Conservation (phyloP, 2,888 invertebrate genomes). For the Hirtodrosophila histrioides region DNA sequence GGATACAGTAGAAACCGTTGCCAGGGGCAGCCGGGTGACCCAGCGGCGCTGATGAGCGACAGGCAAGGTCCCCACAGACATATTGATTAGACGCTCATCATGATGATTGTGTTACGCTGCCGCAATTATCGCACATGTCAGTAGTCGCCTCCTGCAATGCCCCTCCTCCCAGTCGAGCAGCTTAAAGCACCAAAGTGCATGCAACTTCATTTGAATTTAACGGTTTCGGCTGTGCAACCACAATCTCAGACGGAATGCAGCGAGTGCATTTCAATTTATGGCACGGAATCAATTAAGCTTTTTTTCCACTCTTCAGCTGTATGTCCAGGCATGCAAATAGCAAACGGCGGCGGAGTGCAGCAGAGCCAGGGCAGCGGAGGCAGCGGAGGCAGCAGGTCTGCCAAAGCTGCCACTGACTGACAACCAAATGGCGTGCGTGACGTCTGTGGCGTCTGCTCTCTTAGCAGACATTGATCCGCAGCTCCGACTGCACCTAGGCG, state of each 20-base stretch:
- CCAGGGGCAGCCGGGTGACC: conserved; percentile 32
- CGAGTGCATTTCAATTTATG: conserved; percentile 74
- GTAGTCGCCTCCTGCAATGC: conserved; percentile 12
- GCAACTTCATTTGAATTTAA: conserved; percentile 50
- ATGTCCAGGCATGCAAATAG: conserved; percentile 43
- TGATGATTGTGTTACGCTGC: conserved; percentile 18
- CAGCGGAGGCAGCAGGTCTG: conserved; percentile 38
- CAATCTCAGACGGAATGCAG: not conserved
- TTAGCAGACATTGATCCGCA: conserved; percentile 20
- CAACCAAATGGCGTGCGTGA: conserved; percentile 12
- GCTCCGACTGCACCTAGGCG: not conserved
- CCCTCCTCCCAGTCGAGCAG: conserved; percentile 1
- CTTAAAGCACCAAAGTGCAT: conserved; percentile 4
- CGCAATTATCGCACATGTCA: conserved; percentile 37
- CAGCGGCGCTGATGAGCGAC: conserved; percentile 5
- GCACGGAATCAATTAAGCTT: conserved; percentile 68
- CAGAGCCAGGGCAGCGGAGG: conserved; percentile 24
- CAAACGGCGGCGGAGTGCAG: conserved; percentile 29
- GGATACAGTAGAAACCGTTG: conserved; percentile 35
- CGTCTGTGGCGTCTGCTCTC: conserved; percentile 23
- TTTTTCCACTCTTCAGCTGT: conserved; percentile 6
- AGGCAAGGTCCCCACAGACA: conserved; percentile 6
- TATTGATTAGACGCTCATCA: conserved; percentile 48
- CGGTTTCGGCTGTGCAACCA: conserved; percentile 24
- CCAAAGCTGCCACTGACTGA: conserved; percentile 6